Evolutionary conservation across 1,140 invertebrate species (phyloP), one percentile per base, ranked within the genome.

Genomic region (Eumeta japonica): DNA sequence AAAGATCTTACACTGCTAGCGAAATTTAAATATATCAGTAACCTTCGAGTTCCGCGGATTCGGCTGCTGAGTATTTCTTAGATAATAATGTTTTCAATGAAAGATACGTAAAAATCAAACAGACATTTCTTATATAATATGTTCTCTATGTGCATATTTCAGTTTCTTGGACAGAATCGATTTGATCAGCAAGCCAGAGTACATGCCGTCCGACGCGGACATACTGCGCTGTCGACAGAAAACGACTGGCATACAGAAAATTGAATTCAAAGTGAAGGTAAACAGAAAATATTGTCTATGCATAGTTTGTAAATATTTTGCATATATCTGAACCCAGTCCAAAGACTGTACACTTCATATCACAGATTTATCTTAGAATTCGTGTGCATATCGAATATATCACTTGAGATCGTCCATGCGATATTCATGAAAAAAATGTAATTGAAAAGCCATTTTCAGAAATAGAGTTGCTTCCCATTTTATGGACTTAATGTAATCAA

Each of bases 191-290:
- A 71, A 80, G 35, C 35, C 67, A 0, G 75, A 82, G 33, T 88
- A 86, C 47, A 58, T 82, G 13, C 86, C 86, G 10, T 75, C 79
- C 20, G 83, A 84, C 31, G 78, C 84, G 52, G 86, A 88, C 45
- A 88, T 89, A 18, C 60, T 89, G 19, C 79, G 81, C 42, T 85
- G 85, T 56, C 76, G 87, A 39, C 79, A 81, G 45, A 81, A 79
- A 39, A 89, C 86, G 1, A 83, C 80, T 2, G 80, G 81, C 18
- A 87, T 89, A 48, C 82, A 86, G 46, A 85, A 86, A 64, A 84
- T 88, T 35, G 81, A 86, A 39, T 89, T 89, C 52, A 77, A 80
- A 52, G 80, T 87, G 17, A 80, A 83, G 60, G 73, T 76, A 55
- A 14, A 11, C 5, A 28, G 7, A 9, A 31, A 9, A 24, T 24